A percentile compares a stretch with the other conserved stretches of the same genome.
Evolutionary conservation across 35 echinoderm and acorn worm species (phyloP).

Genomic region (Ptychodera flava): DNA sequence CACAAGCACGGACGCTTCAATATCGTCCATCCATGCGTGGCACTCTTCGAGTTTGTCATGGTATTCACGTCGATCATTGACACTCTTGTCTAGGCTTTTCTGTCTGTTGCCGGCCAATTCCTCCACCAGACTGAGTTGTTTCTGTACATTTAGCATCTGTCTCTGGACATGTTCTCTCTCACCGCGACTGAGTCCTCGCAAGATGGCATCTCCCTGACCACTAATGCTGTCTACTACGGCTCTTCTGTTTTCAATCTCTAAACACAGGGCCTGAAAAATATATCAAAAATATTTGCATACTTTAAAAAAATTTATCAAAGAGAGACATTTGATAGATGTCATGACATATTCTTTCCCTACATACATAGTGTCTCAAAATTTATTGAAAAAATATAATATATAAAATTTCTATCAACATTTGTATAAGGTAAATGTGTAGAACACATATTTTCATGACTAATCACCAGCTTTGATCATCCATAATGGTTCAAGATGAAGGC

Average conservation of each 20-base stretch:
- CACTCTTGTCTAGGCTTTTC: constrained; percentile 36
- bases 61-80: constrained; percentile 57
- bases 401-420: too few species aligned
- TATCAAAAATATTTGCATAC: background rate
- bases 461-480: too few species aligned
- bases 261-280: constrained; percentile 15
- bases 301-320: background rate
- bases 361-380: too few species aligned
- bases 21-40: constrained; percentile 20
- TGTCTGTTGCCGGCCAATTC: constrained; percentile 20
- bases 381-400: too few species aligned
- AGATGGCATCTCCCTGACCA: constrained; percentile 32
- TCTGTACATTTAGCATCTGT: constrained; percentile 40
- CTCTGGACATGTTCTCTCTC: constrained; percentile 45
- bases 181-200: constrained; percentile 28
- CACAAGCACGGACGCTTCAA: constrained; percentile 23
- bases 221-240: constrained; percentile 25
- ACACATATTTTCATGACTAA: too few species aligned
- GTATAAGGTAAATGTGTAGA: too few species aligned
- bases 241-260: constrained; percentile 31
- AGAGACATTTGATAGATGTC: too few species aligned
- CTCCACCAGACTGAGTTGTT: constrained; percentile 36
- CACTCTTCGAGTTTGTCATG: constrained; percentile 41
- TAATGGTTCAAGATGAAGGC: too few species aligned
- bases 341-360: too few species aligned